phyloP scores from a whole-genome alignment of 2,113 vertebrate species.

The Lepus timidus region DNA sequence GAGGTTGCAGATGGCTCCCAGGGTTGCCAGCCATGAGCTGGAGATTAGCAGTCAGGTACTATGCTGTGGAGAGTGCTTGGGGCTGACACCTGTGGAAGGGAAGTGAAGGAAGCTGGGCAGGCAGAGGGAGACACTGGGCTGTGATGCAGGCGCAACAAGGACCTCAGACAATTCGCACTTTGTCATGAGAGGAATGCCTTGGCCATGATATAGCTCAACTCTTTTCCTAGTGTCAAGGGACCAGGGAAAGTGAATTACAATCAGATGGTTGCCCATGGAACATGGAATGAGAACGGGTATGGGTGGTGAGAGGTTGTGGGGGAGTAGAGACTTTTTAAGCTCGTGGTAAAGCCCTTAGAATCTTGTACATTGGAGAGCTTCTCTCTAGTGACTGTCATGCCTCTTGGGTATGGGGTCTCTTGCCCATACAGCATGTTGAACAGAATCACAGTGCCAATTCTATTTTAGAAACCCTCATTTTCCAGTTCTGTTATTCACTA shows the following conservation, averaged over 20 bases:
- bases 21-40: neutral
- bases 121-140: neutral
- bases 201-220: neutral
- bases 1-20: slow-evolving; percentile 17
- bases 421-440: neutral
- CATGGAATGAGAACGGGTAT: neutral
- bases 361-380: neutral
- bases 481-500: neutral
- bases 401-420: neutral
- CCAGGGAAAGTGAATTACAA: neutral
- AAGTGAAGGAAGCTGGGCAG: neutral
- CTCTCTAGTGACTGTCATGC: neutral
- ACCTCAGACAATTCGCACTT: neutral
- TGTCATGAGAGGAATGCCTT: neutral
- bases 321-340: neutral
- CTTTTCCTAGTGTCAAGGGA: neutral
- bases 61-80: neutral
- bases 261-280: neutral
- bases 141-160: neutral
- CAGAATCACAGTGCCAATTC: neutral
- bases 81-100: neutral
- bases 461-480: neutral
- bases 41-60: neutral
- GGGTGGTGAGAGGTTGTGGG: neutral
- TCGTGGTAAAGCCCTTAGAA: neutral